Percentiles rank a stretch among this genome's conserved stretches.
Evolutionary conservation across 1,140 invertebrate species (phyloP).

Genomic region (Conopomorpha cramerella): DNA sequence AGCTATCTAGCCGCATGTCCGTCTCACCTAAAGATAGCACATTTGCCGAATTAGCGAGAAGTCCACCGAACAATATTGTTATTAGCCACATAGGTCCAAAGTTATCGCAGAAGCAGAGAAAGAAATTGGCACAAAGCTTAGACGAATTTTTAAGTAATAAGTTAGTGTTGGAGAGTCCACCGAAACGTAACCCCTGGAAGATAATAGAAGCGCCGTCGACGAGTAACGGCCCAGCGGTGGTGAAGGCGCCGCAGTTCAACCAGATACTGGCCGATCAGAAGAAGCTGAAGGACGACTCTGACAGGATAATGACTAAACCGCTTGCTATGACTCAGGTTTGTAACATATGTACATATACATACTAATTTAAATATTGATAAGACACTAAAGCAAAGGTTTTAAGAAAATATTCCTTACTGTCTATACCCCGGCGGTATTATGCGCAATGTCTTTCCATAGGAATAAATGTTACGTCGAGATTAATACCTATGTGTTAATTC

Average conservation of each 20-base stretch:
- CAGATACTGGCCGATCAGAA: constrained; percentile 65
- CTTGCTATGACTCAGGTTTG: constrained; percentile 64
- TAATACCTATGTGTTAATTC: too few species aligned
- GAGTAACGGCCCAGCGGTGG: constrained; percentile 21
- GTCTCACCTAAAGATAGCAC: constrained; percentile 29
- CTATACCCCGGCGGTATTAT: too few species aligned
- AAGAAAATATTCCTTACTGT: too few species aligned
- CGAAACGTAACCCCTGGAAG: constrained; percentile 49
- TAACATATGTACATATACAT: too few species aligned
- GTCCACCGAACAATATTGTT: constrained; percentile 29
- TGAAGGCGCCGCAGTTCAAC: constrained; percentile 46
- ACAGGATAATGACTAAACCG: constrained; percentile 66
- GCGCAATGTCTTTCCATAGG: too few species aligned
- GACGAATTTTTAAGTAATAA: constrained; percentile 33
- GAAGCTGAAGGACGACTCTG: constrained; percentile 64
- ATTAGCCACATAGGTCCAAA: constrained; percentile 54
- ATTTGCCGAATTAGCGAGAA: constrained; percentile 15
- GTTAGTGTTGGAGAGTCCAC: constrained; percentile 24
- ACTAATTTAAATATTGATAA: too few species aligned
- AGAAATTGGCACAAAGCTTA: constrained; percentile 49
- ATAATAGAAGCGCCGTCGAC: constrained; percentile 29
- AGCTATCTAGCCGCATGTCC: constrained; percentile 30
- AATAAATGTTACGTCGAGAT: too few species aligned
- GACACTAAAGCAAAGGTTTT: too few species aligned
- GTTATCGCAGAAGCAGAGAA: constrained; percentile 67